phyloP scores from a whole-genome alignment of 2,888 invertebrate genomes.

The Philaethria dido region DNA sequence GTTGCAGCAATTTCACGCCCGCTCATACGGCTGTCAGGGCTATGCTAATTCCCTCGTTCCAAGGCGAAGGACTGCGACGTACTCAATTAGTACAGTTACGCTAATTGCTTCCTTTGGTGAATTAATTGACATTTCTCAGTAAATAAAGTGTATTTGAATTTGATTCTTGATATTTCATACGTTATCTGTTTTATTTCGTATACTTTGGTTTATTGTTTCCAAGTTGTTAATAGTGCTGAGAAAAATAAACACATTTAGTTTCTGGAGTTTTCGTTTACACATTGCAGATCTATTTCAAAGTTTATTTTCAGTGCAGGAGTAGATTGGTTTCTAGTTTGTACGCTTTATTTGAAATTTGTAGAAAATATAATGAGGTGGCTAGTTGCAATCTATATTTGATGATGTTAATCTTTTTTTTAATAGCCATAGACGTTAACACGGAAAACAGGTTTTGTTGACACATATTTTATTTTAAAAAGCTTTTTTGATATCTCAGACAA shows the following conservation, averaged over 20 bases:
- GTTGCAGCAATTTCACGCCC: constrained; percentile 27
- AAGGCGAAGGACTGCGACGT: constrained; percentile 27
- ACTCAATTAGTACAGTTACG: constrained; percentile 42
- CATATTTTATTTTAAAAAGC: constrained; percentile 2
- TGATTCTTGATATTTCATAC: neutral
- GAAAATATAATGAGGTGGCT: too few relatives aligned
- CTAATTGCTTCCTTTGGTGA: constrained; percentile 40
- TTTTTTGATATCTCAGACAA: neutral
- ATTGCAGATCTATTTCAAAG: neutral
- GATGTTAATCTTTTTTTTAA: too few relatives aligned
- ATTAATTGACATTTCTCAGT: constrained; percentile 40
- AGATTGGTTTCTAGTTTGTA: neutral
- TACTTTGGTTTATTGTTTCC: neutral
- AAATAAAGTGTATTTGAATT: neutral
- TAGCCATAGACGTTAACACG: too few relatives aligned
- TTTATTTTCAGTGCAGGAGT: neutral
- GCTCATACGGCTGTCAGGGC: constrained; percentile 29
- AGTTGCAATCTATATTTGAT: too few relatives aligned
- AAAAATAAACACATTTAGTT: neutral
- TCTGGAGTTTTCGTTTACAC: neutral
- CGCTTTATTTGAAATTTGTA: too few relatives aligned
- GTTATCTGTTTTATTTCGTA: neutral
- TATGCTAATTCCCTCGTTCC: constrained; percentile 32
- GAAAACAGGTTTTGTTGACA: too few relatives aligned
- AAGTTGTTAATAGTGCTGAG: neutral